Conservation (phyloP, 1,140 invertebrate genomes). For the Dendrolimus kikuchii region DNA sequence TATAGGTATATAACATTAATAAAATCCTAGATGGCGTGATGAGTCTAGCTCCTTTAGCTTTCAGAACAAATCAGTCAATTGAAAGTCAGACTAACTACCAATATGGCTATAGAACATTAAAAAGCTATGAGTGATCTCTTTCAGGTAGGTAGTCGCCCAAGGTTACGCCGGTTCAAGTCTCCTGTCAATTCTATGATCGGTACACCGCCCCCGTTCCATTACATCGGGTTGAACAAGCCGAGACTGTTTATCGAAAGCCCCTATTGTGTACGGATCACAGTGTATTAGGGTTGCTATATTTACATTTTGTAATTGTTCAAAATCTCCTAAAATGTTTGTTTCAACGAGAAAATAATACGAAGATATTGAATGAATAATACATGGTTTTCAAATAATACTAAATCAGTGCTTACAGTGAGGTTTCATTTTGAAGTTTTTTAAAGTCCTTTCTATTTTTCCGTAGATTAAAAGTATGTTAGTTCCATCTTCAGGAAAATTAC, state of each 20-base stretch:
- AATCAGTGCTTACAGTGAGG: too few species aligned
- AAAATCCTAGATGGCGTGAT: too few species aligned
- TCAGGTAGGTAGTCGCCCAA: conserved; percentile 3
- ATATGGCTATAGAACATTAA: too few species aligned
- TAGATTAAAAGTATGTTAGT: too few species aligned
- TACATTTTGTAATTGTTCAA: neutral
- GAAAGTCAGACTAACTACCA: neutral
- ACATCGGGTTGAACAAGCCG: conserved; percentile 16
- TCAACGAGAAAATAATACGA: neutral
- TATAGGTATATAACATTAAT: too few species aligned
- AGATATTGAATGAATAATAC: too few species aligned
- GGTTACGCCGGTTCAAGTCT: conserved; percentile 12
- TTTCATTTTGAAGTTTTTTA: too few species aligned
- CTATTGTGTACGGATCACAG: conserved; percentile 24
- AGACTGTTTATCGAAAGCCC: conserved; percentile 23
- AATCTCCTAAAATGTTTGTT: neutral
- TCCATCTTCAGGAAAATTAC: too few species aligned
- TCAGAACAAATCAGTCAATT: too few species aligned
- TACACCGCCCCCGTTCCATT: conserved; percentile 20
- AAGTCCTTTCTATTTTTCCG: too few species aligned
- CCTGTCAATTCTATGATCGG: conserved; percentile 19
- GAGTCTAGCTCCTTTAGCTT: too few species aligned
- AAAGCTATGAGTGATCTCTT: conserved; percentile 5
- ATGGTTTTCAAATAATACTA: too few species aligned
- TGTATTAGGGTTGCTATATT: conserved; percentile 5